These are phyloP conservation scores for Falcaria lacertinaria DNA, from an alignment of 2,888 invertebrate species.

Conservation along the genomic window DNA sequence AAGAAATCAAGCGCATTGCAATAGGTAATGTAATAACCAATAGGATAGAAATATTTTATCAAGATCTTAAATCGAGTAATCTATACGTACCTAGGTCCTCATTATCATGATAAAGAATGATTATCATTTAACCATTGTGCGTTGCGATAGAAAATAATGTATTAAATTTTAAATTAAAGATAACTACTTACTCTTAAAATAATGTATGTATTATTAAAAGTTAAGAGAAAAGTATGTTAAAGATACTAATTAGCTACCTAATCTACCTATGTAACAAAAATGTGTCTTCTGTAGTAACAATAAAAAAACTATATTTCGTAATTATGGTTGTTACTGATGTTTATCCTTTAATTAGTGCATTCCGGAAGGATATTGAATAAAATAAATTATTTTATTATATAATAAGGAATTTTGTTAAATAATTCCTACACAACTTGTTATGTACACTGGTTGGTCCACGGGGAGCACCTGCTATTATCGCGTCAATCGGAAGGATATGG, in stretches of 20 bases:
- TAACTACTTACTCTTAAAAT: conserved; percentile 65
- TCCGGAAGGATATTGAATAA: too few species aligned
- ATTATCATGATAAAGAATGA: neutral
- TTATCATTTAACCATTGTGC: neutral
- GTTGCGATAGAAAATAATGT: conserved; percentile 9
- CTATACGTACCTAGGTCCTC: neutral
- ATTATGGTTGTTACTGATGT: neutral
- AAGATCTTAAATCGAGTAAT: neutral
- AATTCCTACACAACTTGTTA: too few species aligned
- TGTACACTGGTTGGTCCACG: too few species aligned
- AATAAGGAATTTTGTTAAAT: too few species aligned
- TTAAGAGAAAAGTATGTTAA: conserved; percentile 68
- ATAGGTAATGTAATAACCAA: neutral
- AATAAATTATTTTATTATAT: too few species aligned
- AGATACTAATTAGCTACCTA: conserved; percentile 6
- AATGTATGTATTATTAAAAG: conserved; percentile 43
- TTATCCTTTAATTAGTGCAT: neutral
- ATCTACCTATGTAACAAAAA: conserved; percentile 1
- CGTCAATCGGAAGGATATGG: too few species aligned
- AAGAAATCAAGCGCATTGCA: neutral
- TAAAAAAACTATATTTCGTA: neutral
- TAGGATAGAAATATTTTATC: neutral
- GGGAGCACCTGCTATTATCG: too few species aligned
- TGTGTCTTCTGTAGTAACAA: neutral
- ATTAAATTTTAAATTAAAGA: conserved; percentile 8